Evolutionary conservation across 2,888 invertebrate genomes (phyloP).

Genomic region (Hymenopus coronatus): DNA sequence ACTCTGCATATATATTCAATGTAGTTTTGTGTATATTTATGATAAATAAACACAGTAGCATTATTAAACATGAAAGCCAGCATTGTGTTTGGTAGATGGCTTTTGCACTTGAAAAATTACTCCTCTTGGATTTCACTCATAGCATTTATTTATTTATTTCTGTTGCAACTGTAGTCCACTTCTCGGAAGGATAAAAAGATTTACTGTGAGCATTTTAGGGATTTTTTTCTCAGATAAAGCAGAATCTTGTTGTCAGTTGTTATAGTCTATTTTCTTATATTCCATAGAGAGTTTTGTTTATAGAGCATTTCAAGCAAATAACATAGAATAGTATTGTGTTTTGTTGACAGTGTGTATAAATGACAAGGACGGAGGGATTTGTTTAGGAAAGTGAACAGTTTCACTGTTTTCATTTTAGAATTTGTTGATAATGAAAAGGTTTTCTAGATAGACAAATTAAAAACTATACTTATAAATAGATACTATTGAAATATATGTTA

Average conservation of each 20-base stretch:
- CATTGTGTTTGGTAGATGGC: too few relatives aligned
- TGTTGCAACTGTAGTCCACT: neutral
- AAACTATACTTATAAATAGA: neutral
- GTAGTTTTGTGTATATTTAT: too few relatives aligned
- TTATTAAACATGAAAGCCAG: too few relatives aligned
- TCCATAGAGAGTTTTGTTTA: neutral
- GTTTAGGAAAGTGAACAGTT: neutral
- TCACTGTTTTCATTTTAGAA: neutral
- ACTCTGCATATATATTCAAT: too few relatives aligned
- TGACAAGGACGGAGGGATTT: neutral
- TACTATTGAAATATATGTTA: neutral
- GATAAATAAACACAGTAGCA: too few relatives aligned
- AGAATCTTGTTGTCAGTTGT: neutral
- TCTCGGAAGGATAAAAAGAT: neutral
- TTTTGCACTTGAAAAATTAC: too few relatives aligned
- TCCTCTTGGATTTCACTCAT: too few relatives aligned
- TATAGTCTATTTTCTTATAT: neutral
- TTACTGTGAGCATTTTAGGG: neutral
- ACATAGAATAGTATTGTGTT: neutral
- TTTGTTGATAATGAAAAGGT: neutral
- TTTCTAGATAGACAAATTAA: neutral
- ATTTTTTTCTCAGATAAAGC: neutral
- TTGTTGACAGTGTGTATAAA: neutral
- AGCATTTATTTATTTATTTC: neutral
- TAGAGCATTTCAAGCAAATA: neutral